Evolutionary conservation across 2,797 vertebrate genomes (phyloP), one percentile per base, ranked within the genome.

Genomic region (Pterois miles): DNA sequence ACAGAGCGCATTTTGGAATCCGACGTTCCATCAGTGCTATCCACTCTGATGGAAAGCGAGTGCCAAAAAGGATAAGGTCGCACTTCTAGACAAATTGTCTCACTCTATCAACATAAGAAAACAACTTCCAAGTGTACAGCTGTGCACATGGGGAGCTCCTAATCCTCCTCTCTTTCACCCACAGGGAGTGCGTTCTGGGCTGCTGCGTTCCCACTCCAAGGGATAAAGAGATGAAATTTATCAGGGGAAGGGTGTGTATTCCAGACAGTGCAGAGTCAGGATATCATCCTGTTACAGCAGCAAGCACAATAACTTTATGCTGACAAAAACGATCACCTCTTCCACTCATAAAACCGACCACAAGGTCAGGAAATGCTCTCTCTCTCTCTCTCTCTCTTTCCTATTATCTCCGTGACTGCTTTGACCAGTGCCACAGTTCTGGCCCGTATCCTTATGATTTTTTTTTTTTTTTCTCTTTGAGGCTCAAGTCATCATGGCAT

Each of bases 241-340:
- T 72, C 71, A 27, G 78, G 69, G 81, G 66, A 50, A 71, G 81
- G 76, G 50, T 82, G 60, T 86, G 68, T 89, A 80, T 86, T 83
- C 60, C 80, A 89, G 85, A 91, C 91, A 79, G 75, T 93, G 92
- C 90, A 76, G 86, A 86, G 90, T 95, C 90, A 93, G 91, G 91
- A 85, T 85, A 90, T 94, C 88, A 83, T 92, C 79, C 85, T 82
- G 86, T 91, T 90, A 91, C 75, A 76, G 91, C 84, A 76, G 87
- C 82, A 86, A 90, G 86, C 90, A 91, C 86, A 94, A 91, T 89
- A 87, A 86, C 86, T 90, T 93, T 91, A 89, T 88, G 86, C 91
- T 91, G 92, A 92, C 91, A 93, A 91, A 94, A 93, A 90, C 72
- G 46, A 92, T 92, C 90, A 86, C 85, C 91, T 76, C 83, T 71